Percentiles rank a stretch among this genome's conserved stretches.
These are phyloP conservation scores for Enteromius treurensis DNA, from an alignment of 2,797 vertebrate genomes.

Conservation along the genomic window DNA sequence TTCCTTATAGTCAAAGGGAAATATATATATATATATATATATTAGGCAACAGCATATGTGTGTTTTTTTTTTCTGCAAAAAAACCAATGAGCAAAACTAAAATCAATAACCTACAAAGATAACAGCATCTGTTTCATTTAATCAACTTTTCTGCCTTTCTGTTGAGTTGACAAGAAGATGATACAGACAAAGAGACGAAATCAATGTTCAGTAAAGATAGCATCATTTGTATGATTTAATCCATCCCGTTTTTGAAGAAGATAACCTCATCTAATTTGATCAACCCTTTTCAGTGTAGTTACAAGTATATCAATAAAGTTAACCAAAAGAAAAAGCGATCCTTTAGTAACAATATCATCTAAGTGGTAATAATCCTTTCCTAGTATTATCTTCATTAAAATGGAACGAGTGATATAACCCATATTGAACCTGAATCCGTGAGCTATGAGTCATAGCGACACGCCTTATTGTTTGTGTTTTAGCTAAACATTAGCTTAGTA, in stretches of 20 bases:
- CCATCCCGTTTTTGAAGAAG: background rate
- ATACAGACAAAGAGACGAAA: background rate
- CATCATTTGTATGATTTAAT: conserved; percentile 19
- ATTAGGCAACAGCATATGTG: background rate
- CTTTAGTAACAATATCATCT: background rate
- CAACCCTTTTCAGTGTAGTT: background rate
- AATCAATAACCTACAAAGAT: background rate
- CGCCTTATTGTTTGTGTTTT: conserved; percentile 71
- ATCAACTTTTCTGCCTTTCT: background rate
- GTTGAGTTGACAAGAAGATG: background rate
- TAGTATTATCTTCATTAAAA: conserved; percentile 53
- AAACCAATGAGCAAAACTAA: background rate
- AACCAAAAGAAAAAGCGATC: background rate
- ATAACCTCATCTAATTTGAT: background rate
- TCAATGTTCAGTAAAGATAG: background rate
- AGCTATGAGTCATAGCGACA: conserved; percentile 73
- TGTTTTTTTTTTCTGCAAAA: background rate
- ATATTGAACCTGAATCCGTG: conserved; percentile 60
- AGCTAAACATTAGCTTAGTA: conserved; percentile 78
- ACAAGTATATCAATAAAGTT: background rate
- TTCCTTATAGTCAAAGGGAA: background rate
- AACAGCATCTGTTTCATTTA: background rate
- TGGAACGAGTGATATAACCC: conserved; percentile 57
- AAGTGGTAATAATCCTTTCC: conserved; percentile 14
- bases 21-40: background rate